Conservation (phyloP, 2,113 vertebrate species). For the Nyctereutes procyonoides region DNA sequence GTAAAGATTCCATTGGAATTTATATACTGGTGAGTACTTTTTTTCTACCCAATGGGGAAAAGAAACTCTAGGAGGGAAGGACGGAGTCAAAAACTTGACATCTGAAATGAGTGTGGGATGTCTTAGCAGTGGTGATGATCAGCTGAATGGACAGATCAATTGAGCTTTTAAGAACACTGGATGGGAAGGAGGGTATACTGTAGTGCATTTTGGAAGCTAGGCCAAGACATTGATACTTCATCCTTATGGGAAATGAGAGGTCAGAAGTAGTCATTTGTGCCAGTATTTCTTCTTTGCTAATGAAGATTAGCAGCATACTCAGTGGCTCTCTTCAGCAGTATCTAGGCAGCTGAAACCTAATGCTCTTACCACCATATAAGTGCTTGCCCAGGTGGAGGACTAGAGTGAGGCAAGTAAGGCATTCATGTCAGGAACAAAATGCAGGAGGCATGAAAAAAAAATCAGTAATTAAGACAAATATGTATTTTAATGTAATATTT, state of each 20-base stretch:
- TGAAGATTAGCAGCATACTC: not conserved
- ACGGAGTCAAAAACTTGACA: not conserved
- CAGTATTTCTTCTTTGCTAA: not conserved
- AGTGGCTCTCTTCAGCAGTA: not conserved
- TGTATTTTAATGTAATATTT: not conserved
- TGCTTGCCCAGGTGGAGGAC: not conserved
- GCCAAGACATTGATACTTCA: not conserved
- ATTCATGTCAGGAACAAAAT: not conserved
- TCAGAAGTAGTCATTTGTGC: not conserved
- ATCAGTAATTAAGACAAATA: not conserved
- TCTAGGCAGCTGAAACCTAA: not conserved
- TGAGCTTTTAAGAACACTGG: not conserved
- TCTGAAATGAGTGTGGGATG: not conserved
- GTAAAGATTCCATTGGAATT: not conserved
- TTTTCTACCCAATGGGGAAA: not conserved
- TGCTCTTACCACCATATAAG: not conserved
- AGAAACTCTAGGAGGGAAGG: not conserved
- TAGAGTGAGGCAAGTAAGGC: not conserved
- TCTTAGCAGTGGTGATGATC: not conserved
- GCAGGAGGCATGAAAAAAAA: not conserved
- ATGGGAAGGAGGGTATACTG: not conserved
- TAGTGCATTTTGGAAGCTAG: not conserved
- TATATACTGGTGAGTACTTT: not conserved
- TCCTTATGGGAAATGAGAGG: not conserved
- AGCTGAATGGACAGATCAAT: not conserved